Base-by-base conservation (phyloP, 2,113 vertebrate species). In the Sinocyclocheilus grahami region DNA sequence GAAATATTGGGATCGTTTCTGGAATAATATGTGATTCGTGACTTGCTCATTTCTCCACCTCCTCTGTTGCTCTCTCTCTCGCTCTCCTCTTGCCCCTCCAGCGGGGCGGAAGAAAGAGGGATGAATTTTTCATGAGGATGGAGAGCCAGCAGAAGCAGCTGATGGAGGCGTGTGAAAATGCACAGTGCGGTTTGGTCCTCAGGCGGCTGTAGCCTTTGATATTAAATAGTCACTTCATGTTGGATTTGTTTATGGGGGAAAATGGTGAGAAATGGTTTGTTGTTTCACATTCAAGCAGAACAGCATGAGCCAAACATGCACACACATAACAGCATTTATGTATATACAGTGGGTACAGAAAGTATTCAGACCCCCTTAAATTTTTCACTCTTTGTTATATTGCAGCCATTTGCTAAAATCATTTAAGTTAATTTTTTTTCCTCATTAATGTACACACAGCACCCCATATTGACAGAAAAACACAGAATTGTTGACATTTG, bases 71-170 rank as follows among this genome's bases (percentile, higher is more conserved):
- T 63, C 58, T 39, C 60, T 62, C 30, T 78, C 55, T 62, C 20
- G 33, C 55, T n/a, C 58, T 14, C 27, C 53, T 58, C 71, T 84
- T 20, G 18, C 18, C 62, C 46, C 71, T 77, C 84, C 22, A 83
- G 82, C 82, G 7, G 22, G 46, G 82, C 12, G 82, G 82, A 83
- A 83, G 82, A 83, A 58, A 37, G 67, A 83, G 48, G 53, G 82
- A 83, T 83, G 67, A 74, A 83, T 83, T 72, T 83, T 83, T 83
- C 67, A 83, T 83, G 67, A 83, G 69, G 82, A 83, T 72, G 67
- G 82, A 83, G 80, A 69, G 80, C n/a, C 75, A 82, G 46, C 24
- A 67, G 63, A 83, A 30, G 82, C 82, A 71, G 48, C 48, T 30
- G 18, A 51, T 53, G 63, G 63, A 82, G 80, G 30, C 33, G 20